phyloP scores from a whole-genome alignment of 1,140 invertebrate species.

The Pseudomyrmex flavicornis region DNA sequence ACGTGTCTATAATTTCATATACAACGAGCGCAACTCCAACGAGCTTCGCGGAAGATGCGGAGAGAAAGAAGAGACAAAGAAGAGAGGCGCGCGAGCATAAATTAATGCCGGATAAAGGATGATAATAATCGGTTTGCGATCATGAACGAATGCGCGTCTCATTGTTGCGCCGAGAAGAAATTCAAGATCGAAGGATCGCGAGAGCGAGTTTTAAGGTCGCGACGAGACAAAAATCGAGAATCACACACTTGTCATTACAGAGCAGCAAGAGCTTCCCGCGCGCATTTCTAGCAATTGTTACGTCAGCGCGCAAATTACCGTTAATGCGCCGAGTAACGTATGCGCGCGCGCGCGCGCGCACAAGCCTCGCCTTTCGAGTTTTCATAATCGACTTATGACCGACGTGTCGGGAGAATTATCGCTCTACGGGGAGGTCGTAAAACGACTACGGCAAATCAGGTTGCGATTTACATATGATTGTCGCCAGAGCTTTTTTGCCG shows the following conservation, averaged over 20 bases:
- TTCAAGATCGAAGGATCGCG: not conserved
- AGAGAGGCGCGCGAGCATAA: too few species aligned
- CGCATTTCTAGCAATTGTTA: conserved; percentile 39
- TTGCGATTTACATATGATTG: conserved; percentile 55
- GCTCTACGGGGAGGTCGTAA: conserved; percentile 24
- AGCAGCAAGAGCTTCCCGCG: not conserved
- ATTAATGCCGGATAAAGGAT: not conserved
- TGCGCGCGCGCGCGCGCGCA: not conserved
- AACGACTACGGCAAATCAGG: conserved; percentile 35
- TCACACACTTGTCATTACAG: conserved; percentile 1
- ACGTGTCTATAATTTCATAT: too few species aligned
- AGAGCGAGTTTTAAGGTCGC: conserved; percentile 16
- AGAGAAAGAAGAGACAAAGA: too few species aligned
- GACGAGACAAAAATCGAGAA: not conserved
- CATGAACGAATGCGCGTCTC: not conserved
- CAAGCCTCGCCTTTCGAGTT: conserved; percentile 47
- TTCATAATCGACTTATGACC: conserved; percentile 36
- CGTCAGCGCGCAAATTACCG: conserved; percentile 49
- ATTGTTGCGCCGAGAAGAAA: conserved; percentile 18
- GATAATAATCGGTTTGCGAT: not conserved
- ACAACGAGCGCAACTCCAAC: too few species aligned
- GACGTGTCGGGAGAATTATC: conserved; percentile 34
- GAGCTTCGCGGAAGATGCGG: too few species aligned
- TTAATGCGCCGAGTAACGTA: conserved; percentile 25
- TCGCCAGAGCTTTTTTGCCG: conserved; percentile 14